Percentiles rank a stretch among this genome's conserved stretches.
Evolutionary conservation across 2,888 invertebrate genomes (phyloP).

Genomic region (Spilarctia lutea): DNA sequence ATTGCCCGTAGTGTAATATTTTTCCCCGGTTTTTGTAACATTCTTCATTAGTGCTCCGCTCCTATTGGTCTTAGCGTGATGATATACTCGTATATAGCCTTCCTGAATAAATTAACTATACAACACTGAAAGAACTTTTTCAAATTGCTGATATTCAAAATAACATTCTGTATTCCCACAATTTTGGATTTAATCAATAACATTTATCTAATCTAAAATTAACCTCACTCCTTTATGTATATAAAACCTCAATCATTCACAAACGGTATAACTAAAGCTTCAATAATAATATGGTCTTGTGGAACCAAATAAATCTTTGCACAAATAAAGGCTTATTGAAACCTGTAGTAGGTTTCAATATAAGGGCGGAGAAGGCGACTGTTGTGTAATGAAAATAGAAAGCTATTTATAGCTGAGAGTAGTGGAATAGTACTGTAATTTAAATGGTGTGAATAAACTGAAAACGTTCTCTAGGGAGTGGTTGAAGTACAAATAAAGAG

Average conservation of each 20-base stretch:
- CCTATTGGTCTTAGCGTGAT: no score
- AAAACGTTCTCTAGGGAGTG: slow-evolving; percentile 3
- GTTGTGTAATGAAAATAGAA: slow-evolving; percentile 9
- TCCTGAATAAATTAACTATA: no score
- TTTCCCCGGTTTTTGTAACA: no score
- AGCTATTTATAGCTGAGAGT: slow-evolving; percentile 7
- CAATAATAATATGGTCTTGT: not conserved
- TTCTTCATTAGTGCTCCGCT: no score
- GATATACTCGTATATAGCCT: no score
- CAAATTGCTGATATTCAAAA: not conserved
- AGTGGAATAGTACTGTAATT: slow-evolving; percentile 6
- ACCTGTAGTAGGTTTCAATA: not conserved
- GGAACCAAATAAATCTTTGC: not conserved
- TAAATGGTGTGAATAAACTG: not conserved
- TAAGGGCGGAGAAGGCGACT: not conserved
- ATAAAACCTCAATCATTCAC: not conserved
- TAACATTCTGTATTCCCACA: not conserved
- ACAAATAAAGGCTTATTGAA: slow-evolving; percentile 6
- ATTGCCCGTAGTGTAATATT: no score
- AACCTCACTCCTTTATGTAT: not conserved
- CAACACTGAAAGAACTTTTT: no score
- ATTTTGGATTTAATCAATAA: not conserved
- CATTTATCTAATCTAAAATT: not conserved
- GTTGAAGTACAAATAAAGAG: not conserved
- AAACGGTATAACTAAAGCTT: not conserved